Evolutionary conservation across 2,113 vertebrate genomes (phyloP).

Genomic region (Lepidiolamprologus cunningtoni): DNA sequence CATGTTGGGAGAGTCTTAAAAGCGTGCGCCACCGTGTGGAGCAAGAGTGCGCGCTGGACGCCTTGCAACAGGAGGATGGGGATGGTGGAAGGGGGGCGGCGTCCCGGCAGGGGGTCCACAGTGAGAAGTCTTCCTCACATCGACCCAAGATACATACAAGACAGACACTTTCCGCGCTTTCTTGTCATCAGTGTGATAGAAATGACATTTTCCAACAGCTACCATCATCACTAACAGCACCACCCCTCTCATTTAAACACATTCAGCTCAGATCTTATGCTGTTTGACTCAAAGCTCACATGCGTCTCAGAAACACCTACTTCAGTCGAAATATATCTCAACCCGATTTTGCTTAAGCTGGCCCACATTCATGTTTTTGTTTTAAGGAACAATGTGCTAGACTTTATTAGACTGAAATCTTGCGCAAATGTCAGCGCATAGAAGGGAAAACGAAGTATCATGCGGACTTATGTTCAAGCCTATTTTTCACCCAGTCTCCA

Average conservation of each 20-base stretch:
- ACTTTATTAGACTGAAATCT: not conserved
- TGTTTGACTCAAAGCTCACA: not conserved
- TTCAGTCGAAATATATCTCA: not conserved
- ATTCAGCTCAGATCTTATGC: not conserved
- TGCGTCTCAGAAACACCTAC: not conserved
- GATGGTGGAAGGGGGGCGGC: not conserved
- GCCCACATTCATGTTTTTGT: rapidly evolving
- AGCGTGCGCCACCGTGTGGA: conserved; percentile 22
- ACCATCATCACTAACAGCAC: not conserved
- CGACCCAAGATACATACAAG: not conserved
- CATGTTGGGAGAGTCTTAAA: not conserved
- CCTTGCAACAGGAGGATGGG: not conserved
- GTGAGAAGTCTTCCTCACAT: not conserved
- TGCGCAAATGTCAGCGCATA: not conserved
- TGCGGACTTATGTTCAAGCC: not conserved
- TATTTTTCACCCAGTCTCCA: not conserved
- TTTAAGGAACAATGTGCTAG: not conserved
- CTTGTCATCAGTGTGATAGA: not conserved
- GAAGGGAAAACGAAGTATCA: not conserved
- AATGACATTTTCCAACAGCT: not conserved
- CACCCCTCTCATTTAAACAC: not conserved
- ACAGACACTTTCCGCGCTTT: not conserved
- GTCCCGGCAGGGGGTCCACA: not conserved
- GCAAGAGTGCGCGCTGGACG: not conserved
- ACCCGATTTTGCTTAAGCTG: not conserved